Percentiles rank a stretch among this genome's conserved stretches.
These are phyloP conservation scores for Camponotus vicinus DNA, from an alignment of 1,140 invertebrate genomes.

Conservation along the genomic window DNA sequence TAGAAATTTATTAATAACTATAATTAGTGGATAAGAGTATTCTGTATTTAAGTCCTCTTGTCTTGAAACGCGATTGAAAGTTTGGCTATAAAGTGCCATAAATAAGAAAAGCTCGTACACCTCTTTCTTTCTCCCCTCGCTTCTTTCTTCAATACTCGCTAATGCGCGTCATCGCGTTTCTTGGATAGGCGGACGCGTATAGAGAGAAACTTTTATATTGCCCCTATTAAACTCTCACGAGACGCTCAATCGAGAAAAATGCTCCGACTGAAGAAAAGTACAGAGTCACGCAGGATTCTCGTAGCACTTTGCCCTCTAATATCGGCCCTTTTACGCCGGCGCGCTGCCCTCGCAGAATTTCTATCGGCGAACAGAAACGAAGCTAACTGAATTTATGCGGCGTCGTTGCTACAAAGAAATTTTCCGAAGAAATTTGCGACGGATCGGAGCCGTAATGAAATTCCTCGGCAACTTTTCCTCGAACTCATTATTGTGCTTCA, in stretches of 20 bases:
- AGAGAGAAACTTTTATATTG: constrained; percentile 70
- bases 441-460: constrained; percentile 55
- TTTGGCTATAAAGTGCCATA: constrained; percentile 26
- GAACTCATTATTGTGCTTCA: constrained; percentile 60
- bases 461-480: constrained; percentile 54
- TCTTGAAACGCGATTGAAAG: constrained; percentile 12
- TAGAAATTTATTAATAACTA: not conserved
- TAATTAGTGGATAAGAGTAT: not conserved
- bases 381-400: constrained; percentile 72
- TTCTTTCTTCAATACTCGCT: constrained; percentile 8
- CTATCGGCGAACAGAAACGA: constrained; percentile 56
- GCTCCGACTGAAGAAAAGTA: constrained; percentile 64
- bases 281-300: constrained; percentile 62
- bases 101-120: constrained; percentile 27
- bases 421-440: constrained; percentile 62
- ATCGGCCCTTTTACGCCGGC: constrained; percentile 65
- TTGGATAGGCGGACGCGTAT: constrained; percentile 24
- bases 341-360: constrained; percentile 66
- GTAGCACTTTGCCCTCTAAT: constrained; percentile 64
- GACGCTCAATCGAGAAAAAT: constrained; percentile 69
- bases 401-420: constrained; percentile 64
- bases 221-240: constrained; percentile 62
- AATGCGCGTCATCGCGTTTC: constrained; percentile 54
- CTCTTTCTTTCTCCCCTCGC: not conserved
- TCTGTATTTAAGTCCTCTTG: not conserved